Evolutionary conservation across 1,140 invertebrate genomes (phyloP).

Genomic region (Macrosteles quadrilineatus): DNA sequence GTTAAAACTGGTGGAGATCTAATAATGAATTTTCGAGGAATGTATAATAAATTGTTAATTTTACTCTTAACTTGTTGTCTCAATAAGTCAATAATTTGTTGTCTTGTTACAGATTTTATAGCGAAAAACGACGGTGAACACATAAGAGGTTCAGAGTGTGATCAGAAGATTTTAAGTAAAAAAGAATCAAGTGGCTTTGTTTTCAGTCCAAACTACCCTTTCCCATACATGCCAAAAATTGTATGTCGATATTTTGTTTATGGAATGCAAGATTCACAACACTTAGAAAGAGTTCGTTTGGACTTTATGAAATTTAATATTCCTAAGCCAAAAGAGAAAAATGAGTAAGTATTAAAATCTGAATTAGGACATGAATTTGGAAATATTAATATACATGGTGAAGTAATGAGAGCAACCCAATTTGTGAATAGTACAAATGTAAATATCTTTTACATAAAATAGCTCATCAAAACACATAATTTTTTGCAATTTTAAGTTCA

Average conservation of each 20-base stretch:
- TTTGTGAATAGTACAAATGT: too few relatives aligned
- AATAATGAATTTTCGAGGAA: too few relatives aligned
- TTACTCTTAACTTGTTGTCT: too few relatives aligned
- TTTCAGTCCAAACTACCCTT: slow-evolving; percentile 94
- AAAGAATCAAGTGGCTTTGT: slow-evolving; percentile 89
- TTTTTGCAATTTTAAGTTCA: too few relatives aligned
- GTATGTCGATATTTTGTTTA: slow-evolving; percentile 98
- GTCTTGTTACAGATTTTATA: slow-evolving; percentile 80
- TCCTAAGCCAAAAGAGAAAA: slow-evolving; percentile 59
- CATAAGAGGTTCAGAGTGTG: slow-evolving; percentile 94
- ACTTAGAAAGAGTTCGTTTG: slow-evolving; percentile 88
- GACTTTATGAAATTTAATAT: slow-evolving; percentile 89
- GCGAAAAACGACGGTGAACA: slow-evolving; percentile 87
- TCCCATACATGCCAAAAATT: slow-evolving; percentile 89
- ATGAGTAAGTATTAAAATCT: slow-evolving; percentile 62
- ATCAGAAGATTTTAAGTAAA: slow-evolving; percentile 93
- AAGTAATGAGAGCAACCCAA: too few relatives aligned
- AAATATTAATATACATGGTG: too few relatives aligned
- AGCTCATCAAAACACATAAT: too few relatives aligned
- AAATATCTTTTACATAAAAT: too few relatives aligned
- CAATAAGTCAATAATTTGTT: too few relatives aligned
- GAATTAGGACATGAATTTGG: background rate
- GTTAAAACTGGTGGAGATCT: too few relatives aligned
- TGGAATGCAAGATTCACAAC: slow-evolving; percentile 92
- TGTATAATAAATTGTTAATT: too few relatives aligned